These are phyloP conservation scores for Sinodicranocentrus sp. DNA, from an alignment of 2,888 invertebrate species.

Conservation along the genomic window DNA sequence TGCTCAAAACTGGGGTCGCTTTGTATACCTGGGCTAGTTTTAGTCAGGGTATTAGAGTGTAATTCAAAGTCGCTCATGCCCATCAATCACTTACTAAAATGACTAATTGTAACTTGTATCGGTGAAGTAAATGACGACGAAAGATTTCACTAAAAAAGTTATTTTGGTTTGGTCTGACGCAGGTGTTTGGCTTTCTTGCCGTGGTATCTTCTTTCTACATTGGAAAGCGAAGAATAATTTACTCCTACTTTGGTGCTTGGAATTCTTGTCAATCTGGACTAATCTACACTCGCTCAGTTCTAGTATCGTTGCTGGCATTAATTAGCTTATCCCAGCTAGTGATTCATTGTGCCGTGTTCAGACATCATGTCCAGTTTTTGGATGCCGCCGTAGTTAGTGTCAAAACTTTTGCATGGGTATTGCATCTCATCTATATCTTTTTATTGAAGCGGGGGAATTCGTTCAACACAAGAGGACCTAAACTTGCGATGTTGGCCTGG, in stretches of 20 bases:
- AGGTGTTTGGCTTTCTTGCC: constrained; percentile 81
- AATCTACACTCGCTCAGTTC: constrained; percentile 83
- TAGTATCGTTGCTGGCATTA: constrained; percentile 83
- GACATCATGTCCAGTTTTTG: constrained; percentile 80
- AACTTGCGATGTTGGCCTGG: constrained; percentile 85
- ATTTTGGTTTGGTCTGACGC: neutral
- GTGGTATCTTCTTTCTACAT: constrained; percentile 89
- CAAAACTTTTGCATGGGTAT: constrained; percentile 88
- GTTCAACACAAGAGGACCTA: constrained; percentile 87
- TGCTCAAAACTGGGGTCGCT: too few species aligned
- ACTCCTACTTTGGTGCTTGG: constrained; percentile 82
- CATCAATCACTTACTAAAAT: too few species aligned
- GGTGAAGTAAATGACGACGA: too few species aligned
- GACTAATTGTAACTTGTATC: too few species aligned
- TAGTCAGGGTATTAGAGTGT: too few species aligned
- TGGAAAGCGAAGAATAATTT: constrained; percentile 82
- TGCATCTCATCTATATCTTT: constrained; percentile 88
- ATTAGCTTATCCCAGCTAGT: constrained; percentile 80
- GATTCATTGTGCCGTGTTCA: constrained; percentile 77
- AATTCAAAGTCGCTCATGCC: too few species aligned
- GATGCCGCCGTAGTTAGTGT: constrained; percentile 86
- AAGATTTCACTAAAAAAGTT: too few species aligned
- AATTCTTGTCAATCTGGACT: constrained; percentile 83
- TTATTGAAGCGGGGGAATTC: constrained; percentile 81
- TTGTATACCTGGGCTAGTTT: too few species aligned